phyloP scores from a whole-genome alignment of 2,888 invertebrate species.

The Microctonus aethiopoides region DNA sequence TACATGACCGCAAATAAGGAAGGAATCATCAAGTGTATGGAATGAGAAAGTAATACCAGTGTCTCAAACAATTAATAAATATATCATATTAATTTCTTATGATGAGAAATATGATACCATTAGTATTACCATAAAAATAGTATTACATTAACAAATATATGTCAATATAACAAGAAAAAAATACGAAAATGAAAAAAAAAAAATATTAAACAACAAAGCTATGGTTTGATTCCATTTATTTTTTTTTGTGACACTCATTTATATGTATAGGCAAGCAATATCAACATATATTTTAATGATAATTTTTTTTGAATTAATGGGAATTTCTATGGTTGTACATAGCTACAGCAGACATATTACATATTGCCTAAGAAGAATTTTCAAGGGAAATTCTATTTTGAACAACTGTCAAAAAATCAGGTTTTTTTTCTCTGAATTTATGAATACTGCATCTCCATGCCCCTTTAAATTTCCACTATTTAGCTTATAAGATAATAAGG shows the following conservation, averaged over 20 bases:
- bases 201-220: neutral
- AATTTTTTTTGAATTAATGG: too few relatives aligned
- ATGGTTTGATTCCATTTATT: neutral
- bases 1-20: neutral
- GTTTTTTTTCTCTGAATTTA: too few relatives aligned
- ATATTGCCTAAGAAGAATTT: too few relatives aligned
- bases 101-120: constrained; percentile 30
- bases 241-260: constrained; percentile 10
- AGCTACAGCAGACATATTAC: too few relatives aligned
- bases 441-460: too few relatives aligned
- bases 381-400: too few relatives aligned
- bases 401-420: too few relatives aligned
- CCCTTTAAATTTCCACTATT: too few relatives aligned
- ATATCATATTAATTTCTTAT: constrained; percentile 5
- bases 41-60: neutral
- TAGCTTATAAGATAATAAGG: too few relatives aligned
- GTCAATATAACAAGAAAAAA: neutral
- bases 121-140: constrained; percentile 39
- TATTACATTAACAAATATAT: constrained; percentile 31
- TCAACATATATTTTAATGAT: too few relatives aligned
- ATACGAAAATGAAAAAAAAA: constrained; percentile 4
- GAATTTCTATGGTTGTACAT: too few relatives aligned
- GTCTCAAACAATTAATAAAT: constrained; percentile 5
- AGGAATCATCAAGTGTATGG: neutral
- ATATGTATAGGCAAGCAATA: too few relatives aligned